These are phyloP conservation scores for Arvicanthis niloticus DNA, from an alignment of 2,113 vertebrate genomes.

Conservation along the genomic window DNA sequence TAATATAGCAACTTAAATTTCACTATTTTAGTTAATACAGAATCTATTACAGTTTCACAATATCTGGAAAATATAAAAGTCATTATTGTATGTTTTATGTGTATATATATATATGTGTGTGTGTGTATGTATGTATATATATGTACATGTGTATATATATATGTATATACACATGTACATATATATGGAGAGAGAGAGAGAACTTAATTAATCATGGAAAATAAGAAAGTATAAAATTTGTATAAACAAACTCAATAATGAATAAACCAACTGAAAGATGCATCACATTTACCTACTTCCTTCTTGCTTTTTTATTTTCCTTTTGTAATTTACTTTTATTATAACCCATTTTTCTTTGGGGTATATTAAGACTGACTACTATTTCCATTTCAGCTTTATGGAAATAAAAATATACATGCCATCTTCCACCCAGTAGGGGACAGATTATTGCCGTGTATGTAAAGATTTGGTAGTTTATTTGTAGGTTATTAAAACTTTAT, in stretches of 20 bases:
- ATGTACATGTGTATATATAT: not conserved
- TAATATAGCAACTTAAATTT: not conserved
- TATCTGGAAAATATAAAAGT: not conserved
- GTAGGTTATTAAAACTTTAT: not conserved
- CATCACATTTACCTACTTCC: not conserved
- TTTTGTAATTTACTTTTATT: not conserved
- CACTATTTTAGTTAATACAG: not conserved
- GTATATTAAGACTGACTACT: not conserved
- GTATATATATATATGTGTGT: too few relatives aligned
- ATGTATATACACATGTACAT: too few relatives aligned
- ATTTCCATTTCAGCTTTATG: slow-evolving; percentile 1
- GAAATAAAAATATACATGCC: not conserved
- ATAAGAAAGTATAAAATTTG: not conserved
- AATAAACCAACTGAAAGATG: not conserved
- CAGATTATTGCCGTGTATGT: not conserved
- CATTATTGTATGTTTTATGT: not conserved
- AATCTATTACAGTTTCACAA: not conserved
- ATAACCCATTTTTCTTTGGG: not conserved
- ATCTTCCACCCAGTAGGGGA: not conserved
- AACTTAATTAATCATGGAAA: not conserved
- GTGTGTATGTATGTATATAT: not conserved
- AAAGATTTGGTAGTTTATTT: not conserved
- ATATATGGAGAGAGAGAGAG: too few relatives aligned
- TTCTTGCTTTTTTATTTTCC: not conserved
- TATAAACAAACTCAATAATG: not conserved